Evolutionary conservation across 2,888 invertebrate species (phyloP).

Genomic region (Stramonita haemastoma): DNA sequence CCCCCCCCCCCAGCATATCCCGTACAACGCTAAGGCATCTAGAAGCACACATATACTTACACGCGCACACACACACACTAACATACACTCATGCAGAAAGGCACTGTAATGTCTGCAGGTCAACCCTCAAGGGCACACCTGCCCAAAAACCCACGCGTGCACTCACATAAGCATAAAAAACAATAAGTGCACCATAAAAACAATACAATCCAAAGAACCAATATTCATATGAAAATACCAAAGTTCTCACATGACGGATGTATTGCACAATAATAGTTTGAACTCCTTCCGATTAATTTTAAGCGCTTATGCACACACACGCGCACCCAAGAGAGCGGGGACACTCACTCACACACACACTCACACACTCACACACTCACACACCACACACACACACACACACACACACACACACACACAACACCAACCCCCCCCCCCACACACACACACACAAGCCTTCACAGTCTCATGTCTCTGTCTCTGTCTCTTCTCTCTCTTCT

Average conservation of each 20-base stretch:
- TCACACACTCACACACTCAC: neutral
- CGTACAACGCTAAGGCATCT: neutral
- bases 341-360: neutral
- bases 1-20: no score
- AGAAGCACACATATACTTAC: neutral
- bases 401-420: neutral
- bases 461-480: neutral
- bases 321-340: neutral
- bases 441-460: slow-evolving; percentile 15
- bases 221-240: no score
- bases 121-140: no score
- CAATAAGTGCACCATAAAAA: no score
- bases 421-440: neutral
- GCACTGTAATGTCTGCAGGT: no score
- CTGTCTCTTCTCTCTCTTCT: no score
- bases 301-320: neutral
- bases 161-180: no score
- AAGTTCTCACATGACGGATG: no score
- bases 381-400: neutral
- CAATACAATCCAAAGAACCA: no score
- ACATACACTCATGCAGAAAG: neutral
- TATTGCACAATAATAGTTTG: no score
- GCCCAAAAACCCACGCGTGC: no score
- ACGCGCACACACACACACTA: neutral
- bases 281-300: no score